These are phyloP conservation scores for Chiloscyllium punctatum DNA, from an alignment of 2,797 vertebrate genomes.

Conservation along the genomic window DNA sequence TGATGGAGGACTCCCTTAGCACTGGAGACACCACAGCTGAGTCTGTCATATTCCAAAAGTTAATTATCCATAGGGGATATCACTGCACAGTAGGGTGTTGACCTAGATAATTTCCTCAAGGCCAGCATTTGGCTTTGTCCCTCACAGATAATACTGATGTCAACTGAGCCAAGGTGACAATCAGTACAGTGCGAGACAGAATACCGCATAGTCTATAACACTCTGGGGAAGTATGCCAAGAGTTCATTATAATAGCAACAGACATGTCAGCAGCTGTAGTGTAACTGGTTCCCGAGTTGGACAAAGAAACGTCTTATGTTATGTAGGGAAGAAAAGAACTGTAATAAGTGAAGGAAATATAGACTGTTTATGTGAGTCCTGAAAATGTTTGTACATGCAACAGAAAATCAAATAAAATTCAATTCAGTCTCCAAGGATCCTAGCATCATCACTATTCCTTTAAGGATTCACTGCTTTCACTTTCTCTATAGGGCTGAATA, in stretches of 20 bases:
- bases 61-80: neutral
- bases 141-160: neutral
- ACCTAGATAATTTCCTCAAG: neutral
- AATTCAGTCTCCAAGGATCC: neutral
- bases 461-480: neutral
- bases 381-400: neutral
- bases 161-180: neutral
- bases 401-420: neutral
- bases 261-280: neutral
- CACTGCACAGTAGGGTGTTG: neutral
- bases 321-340: neutral
- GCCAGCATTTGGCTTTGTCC: neutral
- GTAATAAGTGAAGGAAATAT: neutral
- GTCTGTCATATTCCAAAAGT: neutral
- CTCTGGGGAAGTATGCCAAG: neutral
- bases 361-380: neutral
- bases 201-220: neutral
- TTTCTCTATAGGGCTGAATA: constrained; percentile 2
- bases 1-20: neutral
- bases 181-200: neutral
- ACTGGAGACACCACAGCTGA: neutral
- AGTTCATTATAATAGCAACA: neutral
- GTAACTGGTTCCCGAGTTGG: neutral
- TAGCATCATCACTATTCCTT: neutral
- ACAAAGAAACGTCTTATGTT: neutral